Evolutionary conservation across 1,140 invertebrate genomes (phyloP), one percentile per base, ranked within the genome.

Genomic region (Ctenoplectra terminalis): DNA sequence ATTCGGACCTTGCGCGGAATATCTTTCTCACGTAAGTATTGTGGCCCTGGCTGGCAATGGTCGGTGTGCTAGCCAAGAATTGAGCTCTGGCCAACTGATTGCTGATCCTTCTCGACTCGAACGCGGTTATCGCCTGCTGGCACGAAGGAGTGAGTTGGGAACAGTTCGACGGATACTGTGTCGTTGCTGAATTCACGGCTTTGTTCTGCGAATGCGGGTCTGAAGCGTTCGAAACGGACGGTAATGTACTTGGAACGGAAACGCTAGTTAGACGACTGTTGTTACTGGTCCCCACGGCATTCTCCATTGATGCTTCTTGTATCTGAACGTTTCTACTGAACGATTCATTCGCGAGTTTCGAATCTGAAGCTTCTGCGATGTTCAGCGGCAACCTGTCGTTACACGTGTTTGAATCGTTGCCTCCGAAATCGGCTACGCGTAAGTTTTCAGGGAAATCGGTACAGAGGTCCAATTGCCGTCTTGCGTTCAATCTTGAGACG

Each of bases 1-100:
- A 93, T 79, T 92, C 93, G 0, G 93, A 93, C 74, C 93, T 90
- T 15, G 92, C 92, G 63, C 92, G 83, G 60, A 92, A 92, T 37
- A 90, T 85, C 40, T 90, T 90, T n/a, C 82, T 80, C 29, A 90
- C 87, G 50, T 90, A 90, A 15, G 84, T 46, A 72, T 81, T 90
- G 48, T 87, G 84, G 56, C 79, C 79, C 50, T 88, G 83, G 56
- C 89, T 87, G 1, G 61, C 48, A 23, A 17, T 77, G 6, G 56
- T 43, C 2, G 88, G 64, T 23, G 72, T 81, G 48, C 83, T 88
- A 13, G 92, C 89, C 15, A 94, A 78, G 78, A 93, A 94, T 58
- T 93, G 91, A 15, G 93, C 93, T 67, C 89, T 91, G 23, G 93
- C 93, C 37, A 94, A 34, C 58, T 93, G 92, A 74, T 93, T 93